Conservation (phyloP, 2,113 vertebrate species). For the Clupea harengus region DNA sequence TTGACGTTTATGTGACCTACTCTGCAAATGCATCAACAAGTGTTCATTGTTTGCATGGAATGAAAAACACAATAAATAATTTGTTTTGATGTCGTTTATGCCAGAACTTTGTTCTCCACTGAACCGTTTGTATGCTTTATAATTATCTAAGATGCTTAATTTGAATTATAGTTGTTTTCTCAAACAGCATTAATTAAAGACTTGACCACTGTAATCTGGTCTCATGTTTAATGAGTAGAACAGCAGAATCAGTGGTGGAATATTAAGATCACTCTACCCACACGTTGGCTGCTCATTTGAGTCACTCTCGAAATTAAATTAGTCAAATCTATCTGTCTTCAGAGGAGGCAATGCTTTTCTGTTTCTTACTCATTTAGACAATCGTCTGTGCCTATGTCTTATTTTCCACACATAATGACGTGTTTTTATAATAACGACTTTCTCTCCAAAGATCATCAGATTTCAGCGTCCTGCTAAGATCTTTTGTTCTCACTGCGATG, state of each 20-base stretch:
- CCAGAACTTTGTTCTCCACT: not conserved
- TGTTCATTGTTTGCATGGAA: not conserved
- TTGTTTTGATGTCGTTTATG: not conserved
- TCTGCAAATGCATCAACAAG: not conserved
- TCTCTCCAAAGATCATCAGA: not conserved
- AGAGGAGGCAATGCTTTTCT: not conserved
- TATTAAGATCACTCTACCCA: not conserved
- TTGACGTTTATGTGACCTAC: not conserved
- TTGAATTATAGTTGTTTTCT: not conserved
- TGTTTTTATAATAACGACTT: not conserved
- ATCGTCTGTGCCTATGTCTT: not conserved
- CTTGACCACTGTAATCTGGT: not conserved
- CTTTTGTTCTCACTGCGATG: not conserved
- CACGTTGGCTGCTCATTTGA: not conserved
- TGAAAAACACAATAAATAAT: not conserved
- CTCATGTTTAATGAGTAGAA: not conserved
- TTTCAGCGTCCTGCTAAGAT: not conserved
- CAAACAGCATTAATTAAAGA: not conserved
- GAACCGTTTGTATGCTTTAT: not conserved
- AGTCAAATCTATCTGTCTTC: not conserved
- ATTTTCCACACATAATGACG: not conserved
- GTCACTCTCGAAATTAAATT: not conserved
- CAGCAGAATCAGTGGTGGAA: not conserved
- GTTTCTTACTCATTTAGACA: not conserved
- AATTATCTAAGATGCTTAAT: not conserved